Percentiles rank a stretch among this genome's conserved stretches.
These are phyloP conservation scores for Zenarchopterus dispar DNA, from an alignment of 2,797 vertebrate species.

Conservation along the genomic window DNA sequence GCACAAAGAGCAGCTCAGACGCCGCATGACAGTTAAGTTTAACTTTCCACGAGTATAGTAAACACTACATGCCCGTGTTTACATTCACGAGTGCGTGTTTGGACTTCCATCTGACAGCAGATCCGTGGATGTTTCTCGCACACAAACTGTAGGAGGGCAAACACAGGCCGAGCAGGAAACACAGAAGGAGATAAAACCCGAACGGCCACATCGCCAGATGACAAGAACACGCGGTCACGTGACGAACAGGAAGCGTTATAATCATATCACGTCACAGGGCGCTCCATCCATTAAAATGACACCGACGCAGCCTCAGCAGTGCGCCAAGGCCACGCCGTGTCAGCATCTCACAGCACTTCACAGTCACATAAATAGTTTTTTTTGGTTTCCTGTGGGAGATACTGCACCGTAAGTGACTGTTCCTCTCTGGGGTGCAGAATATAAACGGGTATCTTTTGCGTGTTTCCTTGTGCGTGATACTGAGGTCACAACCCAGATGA, in stretches of 20 bases:
- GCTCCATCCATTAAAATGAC: slow-evolving; percentile 41
- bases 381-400: slow-evolving; percentile 48
- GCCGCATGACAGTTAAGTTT: neutral
- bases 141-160: neutral
- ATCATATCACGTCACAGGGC: slow-evolving; percentile 51
- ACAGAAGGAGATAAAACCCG: slow-evolving; percentile 53
- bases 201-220: slow-evolving; percentile 19
- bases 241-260: slow-evolving; percentile 58
- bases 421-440: slow-evolving; percentile 4
- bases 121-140: slow-evolving; percentile 10
- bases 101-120: slow-evolving; percentile 26
- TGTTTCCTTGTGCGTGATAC: neutral
- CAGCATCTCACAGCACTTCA: slow-evolving; percentile 49
- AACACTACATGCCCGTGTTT: slow-evolving; percentile 57
- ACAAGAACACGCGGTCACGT: slow-evolving; percentile 38
- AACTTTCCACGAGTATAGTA: slow-evolving; percentile 36
- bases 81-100: slow-evolving; percentile 30
- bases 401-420: slow-evolving; percentile 26
- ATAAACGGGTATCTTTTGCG: slow-evolving; percentile 16
- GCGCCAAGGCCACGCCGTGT: slow-evolving; percentile 53
- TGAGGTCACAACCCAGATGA: no score
- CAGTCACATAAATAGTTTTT: slow-evolving; percentile 63
- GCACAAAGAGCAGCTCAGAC: slow-evolving; percentile 7
- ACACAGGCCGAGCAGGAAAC: slow-evolving; percentile 53
- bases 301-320: slow-evolving; percentile 24